Evolutionary conservation across 1,140 invertebrate species (phyloP), one percentile per base, ranked within the genome.

Genomic region (Pteromalus puparum): DNA sequence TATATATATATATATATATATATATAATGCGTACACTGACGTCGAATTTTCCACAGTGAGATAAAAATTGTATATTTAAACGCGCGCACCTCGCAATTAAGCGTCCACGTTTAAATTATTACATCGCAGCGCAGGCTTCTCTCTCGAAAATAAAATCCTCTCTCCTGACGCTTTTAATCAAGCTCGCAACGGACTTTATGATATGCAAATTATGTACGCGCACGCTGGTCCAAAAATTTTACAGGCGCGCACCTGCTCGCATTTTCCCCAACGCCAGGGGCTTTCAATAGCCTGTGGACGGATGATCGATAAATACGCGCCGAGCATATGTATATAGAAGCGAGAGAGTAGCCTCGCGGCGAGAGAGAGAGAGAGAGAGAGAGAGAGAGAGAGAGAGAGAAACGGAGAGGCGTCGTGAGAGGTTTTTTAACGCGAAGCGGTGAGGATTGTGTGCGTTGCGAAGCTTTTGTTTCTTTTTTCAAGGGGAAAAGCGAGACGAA

Each of bases 281-380:
- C 65, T 79, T 53, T 26, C 61, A 38, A 79, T 79, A 21, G 77
- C 5, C 18, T 7, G 53, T 1, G 26, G 4, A 46, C 13, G 65
- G 18, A 26, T 46, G n/a, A 80, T 80, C 77, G 77, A 80, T 80
- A 68, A 79, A 68, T 38, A 67, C 28, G 77, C 61, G 77, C 1
- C 77, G 3, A 12, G 30, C 18, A 68, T 61, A 70, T 61, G 18
- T 48, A 21, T 15, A 15, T 12, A 48, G 1, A 9, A 10, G 46
- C 2, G 13, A 48, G 46, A 48, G 46, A 1, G 10, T 48, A 48
- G 48, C 48, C 48, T 10, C 48, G 48, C 48, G 48, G 48, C 48
- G 48, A 53, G 48, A 53, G 48, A 53, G 10, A n/a, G n/a, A n/a
- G n/a, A n/a, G n/a, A n/a, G n/a, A n/a, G n/a, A n/a, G n/a, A n/a